Evolutionary conservation across 1,140 invertebrate genomes (phyloP).

Genomic region (Meloidogyne hapla): DNA sequence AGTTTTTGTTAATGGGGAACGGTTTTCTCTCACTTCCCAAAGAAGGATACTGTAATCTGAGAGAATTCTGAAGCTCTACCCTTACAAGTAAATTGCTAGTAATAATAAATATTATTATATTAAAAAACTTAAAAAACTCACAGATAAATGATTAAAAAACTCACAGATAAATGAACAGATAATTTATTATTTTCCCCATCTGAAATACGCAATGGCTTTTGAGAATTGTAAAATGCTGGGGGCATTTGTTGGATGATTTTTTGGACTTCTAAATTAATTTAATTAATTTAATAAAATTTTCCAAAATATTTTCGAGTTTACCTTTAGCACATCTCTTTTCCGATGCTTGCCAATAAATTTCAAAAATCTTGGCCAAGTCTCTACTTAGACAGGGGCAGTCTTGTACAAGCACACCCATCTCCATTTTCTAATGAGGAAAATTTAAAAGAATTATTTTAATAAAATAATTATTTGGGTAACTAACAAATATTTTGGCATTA

Average conservation of each 20-base stretch:
- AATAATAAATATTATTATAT: no score
- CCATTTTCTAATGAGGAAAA: constrained; percentile 76
- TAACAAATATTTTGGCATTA: no score
- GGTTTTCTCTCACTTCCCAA: no score
- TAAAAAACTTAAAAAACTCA: neutral
- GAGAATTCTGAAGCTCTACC: no score
- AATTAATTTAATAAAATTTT: neutral
- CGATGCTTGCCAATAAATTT: constrained; percentile 83
- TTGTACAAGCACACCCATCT: constrained; percentile 78
- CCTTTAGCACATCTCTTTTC: constrained; percentile 65
- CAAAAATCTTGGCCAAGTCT: constrained; percentile 86
- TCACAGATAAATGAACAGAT: constrained; percentile 75
- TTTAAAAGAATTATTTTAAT: neutral
- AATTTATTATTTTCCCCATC: constrained; percentile 19
- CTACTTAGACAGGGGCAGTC: constrained; percentile 81
- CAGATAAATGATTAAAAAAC: constrained; percentile 57
- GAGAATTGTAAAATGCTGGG: constrained; percentile 74
- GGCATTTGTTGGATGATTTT: constrained; percentile 73
- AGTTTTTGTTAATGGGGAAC: no score
- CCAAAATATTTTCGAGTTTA: neutral
- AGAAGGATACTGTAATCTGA: no score
- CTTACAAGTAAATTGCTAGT: no score
- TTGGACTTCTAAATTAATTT: constrained; percentile 69
- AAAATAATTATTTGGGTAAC: no score
- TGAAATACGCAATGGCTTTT: constrained; percentile 71